A percentile compares a stretch with the other conserved stretches of the same genome.
phyloP scores from a whole-genome alignment of 2,888 invertebrate species.

The Drosophila emarginata region DNA sequence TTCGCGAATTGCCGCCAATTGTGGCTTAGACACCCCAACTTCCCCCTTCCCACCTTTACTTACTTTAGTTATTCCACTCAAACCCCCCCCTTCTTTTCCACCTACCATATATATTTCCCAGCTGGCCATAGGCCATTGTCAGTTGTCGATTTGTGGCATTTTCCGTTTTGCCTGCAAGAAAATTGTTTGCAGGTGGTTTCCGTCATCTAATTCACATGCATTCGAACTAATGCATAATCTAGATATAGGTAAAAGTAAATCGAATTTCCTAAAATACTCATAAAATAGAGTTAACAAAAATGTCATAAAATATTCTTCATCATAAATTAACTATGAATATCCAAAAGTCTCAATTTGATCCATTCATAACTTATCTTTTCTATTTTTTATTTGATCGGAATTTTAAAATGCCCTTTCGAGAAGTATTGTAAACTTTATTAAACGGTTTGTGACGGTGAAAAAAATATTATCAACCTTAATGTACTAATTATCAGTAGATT shows the following conservation, averaged over 20 bases:
- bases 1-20: slow-evolving; percentile 73
- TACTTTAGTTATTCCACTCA: no score
- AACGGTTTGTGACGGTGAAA: not conserved
- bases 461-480: no score
- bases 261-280: not conserved
- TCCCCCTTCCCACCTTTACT: not conserved
- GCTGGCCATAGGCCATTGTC: slow-evolving; percentile 62
- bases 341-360: not conserved
- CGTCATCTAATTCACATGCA: slow-evolving; percentile 50
- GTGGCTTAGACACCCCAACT: slow-evolving; percentile 50
- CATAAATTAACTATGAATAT: slow-evolving; percentile 18
- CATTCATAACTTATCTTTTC: slow-evolving; percentile 21
- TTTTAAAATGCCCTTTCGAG: not conserved
- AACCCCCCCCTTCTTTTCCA: no score
- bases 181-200: slow-evolving; percentile 73
- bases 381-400: slow-evolving; percentile 1
- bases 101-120: slow-evolving; percentile 32
- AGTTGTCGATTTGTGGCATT: slow-evolving; percentile 76
- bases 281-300: slow-evolving; percentile 9
- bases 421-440: not conserved
- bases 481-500: no score
- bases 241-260: not conserved
- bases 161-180: slow-evolving; percentile 62
- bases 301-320: slow-evolving; percentile 12
- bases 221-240: slow-evolving; percentile 22